Conservation (phyloP, 2,888 invertebrate genomes). For the Oligia latruncula region DNA sequence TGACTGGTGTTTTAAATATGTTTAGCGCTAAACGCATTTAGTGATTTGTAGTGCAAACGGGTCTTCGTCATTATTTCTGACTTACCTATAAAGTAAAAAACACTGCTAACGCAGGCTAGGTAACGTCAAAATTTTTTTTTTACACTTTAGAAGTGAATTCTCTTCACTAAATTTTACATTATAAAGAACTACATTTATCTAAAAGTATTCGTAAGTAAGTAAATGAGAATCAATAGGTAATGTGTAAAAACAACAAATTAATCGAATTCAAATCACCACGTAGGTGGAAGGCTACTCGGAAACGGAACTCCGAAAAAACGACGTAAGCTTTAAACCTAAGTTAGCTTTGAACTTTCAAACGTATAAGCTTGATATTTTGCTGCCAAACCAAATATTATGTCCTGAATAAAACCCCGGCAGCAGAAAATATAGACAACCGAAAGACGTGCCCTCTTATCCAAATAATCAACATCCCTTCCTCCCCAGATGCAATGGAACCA, state of each 20-base stretch:
- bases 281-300: background rate
- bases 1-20: background rate
- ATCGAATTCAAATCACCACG: background rate
- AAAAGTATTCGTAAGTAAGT: background rate
- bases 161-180: background rate
- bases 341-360: background rate
- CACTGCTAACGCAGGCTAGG: background rate
- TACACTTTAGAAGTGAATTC: background rate
- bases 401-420: background rate
- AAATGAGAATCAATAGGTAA: background rate
- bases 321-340: background rate
- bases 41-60: background rate
- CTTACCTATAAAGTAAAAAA: background rate
- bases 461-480: conserved; percentile 32
- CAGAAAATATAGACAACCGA: background rate
- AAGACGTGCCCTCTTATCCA: no score
- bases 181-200: background rate
- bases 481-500: conserved; percentile 94
- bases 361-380: background rate
- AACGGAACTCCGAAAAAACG: background rate
- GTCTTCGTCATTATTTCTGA: background rate
- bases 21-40: background rate
- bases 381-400: background rate
- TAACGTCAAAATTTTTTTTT: background rate
- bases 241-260: background rate